phyloP scores from a whole-genome alignment of 1,140 invertebrate species.

The Octopus sinensis region DNA sequence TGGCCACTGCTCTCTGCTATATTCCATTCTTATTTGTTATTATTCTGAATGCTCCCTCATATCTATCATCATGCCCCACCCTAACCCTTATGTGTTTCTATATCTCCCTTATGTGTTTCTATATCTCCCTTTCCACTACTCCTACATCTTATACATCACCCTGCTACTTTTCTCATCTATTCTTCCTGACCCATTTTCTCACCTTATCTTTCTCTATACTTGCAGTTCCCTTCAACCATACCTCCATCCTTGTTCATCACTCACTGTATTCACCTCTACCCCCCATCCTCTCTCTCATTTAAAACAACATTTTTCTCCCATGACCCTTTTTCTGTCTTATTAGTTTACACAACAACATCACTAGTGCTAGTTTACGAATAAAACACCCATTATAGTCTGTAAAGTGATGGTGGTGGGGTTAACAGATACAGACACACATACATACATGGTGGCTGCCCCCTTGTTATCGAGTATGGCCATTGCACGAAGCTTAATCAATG shows the following conservation, averaged over 20 bases:
- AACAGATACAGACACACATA: no score
- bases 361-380: no score
- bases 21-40: no score
- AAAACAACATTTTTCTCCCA: background rate
- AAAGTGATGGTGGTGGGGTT: no score
- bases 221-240: background rate
- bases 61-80: no score
- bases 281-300: background rate
- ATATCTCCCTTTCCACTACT: background rate
- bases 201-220: background rate
- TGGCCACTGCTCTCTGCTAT: no score
- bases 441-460: no score
- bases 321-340: background rate
- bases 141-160: background rate
- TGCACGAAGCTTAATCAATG: no score
- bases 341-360: background rate
- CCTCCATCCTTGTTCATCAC: background rate
- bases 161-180: background rate
- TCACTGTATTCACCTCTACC: background rate
- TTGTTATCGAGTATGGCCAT: no score
- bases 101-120: background rate
- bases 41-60: no score
- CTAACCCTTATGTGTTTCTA: no score
- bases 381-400: no score
- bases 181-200: background rate